Percentiles rank a stretch among this genome's conserved stretches.
These are phyloP conservation scores for Hyppa rectilinea DNA, from an alignment of 2,888 invertebrate genomes.

Conservation along the genomic window DNA sequence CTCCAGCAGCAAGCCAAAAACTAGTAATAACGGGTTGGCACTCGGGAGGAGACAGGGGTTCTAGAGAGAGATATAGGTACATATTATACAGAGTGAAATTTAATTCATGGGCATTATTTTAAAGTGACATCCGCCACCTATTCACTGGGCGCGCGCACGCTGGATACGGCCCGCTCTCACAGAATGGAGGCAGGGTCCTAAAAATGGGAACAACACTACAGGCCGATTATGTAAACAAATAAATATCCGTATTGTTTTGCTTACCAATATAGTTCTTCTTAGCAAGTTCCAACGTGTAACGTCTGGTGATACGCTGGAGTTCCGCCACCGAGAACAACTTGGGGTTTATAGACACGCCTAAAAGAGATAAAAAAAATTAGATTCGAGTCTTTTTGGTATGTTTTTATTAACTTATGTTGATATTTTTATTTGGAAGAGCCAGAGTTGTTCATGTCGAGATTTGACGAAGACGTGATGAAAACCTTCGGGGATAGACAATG, in stretches of 20 bases:
- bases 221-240: not conserved
- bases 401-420: not conserved
- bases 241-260: not conserved
- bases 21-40: too few species aligned
- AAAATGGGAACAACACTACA: not conserved
- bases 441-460: not conserved
- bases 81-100: too few species aligned
- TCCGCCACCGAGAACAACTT: constrained; percentile 93
- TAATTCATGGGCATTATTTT: too few species aligned
- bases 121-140: too few species aligned
- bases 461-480: not conserved
- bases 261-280: constrained; percentile 94
- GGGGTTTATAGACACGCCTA: constrained; percentile 94
- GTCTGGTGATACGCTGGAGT: constrained; percentile 94
- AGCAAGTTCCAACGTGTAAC: constrained; percentile 94
- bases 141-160: too few species aligned
- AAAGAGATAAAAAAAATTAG: too few species aligned
- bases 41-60: too few species aligned
- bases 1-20: too few species aligned
- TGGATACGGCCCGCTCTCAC: too few species aligned
- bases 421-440: not conserved
- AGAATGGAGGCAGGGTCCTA: too few species aligned
- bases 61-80: too few species aligned
- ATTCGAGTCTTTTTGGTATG: too few species aligned
- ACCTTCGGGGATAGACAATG: not conserved